Conservation (phyloP, 2,797 vertebrate species). For the Molothrus ater region DNA sequence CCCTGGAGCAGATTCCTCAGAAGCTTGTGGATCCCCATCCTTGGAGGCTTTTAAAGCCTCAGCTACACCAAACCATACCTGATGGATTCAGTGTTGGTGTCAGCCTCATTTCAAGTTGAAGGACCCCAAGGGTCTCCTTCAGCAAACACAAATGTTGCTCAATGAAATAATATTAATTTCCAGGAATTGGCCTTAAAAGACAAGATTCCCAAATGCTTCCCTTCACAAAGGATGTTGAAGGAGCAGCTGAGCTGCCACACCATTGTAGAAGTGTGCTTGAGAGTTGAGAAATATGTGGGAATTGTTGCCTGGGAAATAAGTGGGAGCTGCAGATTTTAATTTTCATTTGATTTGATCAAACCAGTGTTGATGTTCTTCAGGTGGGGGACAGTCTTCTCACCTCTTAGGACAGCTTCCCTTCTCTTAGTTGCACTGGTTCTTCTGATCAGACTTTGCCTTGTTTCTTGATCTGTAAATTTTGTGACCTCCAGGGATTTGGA, state of each 20-base stretch:
- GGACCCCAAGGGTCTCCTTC: not conserved
- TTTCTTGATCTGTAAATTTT: constrained; percentile 1
- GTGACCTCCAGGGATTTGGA: not conserved
- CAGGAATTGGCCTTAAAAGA: not conserved
- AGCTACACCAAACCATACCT: not conserved
- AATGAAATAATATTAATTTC: not conserved
- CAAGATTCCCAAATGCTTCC: not conserved
- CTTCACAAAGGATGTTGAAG: not conserved
- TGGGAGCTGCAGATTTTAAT: not conserved
- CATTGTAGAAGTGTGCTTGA: not conserved
- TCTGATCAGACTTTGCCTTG: not conserved
- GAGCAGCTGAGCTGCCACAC: not conserved
- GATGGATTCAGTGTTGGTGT: not conserved
- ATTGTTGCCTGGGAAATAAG: not conserved
- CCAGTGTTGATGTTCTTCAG: not conserved
- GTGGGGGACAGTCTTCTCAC: not conserved
- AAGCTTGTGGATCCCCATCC: not conserved
- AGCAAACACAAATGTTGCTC: not conserved
- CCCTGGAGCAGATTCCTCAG: not conserved
- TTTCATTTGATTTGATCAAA: not conserved
- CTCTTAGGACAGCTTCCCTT: not conserved
- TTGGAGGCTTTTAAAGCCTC: not conserved
- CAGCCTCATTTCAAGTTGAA: not conserved
- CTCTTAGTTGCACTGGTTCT: not conserved
- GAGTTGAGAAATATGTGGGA: not conserved